Percentiles rank a stretch among this genome's conserved stretches.
phyloP scores from a whole-genome alignment of 2,888 invertebrate genomes.

The Diplolepis rosae region DNA sequence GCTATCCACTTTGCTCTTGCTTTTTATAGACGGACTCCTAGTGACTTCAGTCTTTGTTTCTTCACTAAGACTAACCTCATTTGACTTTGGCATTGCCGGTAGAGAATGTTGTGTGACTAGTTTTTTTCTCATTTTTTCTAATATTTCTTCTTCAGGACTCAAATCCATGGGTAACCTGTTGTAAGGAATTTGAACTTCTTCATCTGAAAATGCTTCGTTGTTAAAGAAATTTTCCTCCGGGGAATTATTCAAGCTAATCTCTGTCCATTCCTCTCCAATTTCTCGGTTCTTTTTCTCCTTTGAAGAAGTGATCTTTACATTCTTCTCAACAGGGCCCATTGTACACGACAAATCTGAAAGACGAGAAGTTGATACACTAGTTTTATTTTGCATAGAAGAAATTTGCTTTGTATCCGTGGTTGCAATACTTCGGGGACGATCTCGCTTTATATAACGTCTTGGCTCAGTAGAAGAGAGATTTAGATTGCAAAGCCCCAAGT shows the following conservation, averaged over 20 bases:
- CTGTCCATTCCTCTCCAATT: slow-evolving; percentile 81
- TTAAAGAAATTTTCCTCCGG: slow-evolving; percentile 80
- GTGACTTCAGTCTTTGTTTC: slow-evolving; percentile 68
- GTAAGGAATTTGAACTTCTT: slow-evolving; percentile 74
- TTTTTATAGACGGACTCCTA: slow-evolving; percentile 69
- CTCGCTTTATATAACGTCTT: slow-evolving; percentile 69
- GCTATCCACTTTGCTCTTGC: slow-evolving; percentile 73
- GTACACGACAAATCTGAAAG: slow-evolving; percentile 61
- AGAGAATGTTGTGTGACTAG: slow-evolving; percentile 75
- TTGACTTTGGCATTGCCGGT: slow-evolving; percentile 70
- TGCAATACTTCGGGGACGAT: slow-evolving; percentile 67
- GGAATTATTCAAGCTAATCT: slow-evolving; percentile 82
- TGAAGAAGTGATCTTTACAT: slow-evolving; percentile 58
- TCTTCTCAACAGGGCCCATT: slow-evolving; percentile 57
- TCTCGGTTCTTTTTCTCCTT: slow-evolving; percentile 52
- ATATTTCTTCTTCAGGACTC: slow-evolving; percentile 54
- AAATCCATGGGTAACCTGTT: slow-evolving; percentile 71
- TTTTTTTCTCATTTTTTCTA: slow-evolving; percentile 59
- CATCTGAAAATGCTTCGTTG: slow-evolving; percentile 74
- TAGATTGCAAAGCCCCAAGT: slow-evolving; percentile 63
- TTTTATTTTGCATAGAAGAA: slow-evolving; percentile 54
- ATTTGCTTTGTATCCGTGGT: slow-evolving; percentile 64
- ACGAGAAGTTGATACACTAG: slow-evolving; percentile 63
- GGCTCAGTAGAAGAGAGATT: slow-evolving; percentile 69
- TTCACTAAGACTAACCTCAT: slow-evolving; percentile 59